Percentiles rank a stretch among this genome's conserved stretches.
These are phyloP conservation scores for Drosophila grimshawi DNA, from an alignment of 1,140 invertebrate species.

Conservation along the genomic window DNA sequence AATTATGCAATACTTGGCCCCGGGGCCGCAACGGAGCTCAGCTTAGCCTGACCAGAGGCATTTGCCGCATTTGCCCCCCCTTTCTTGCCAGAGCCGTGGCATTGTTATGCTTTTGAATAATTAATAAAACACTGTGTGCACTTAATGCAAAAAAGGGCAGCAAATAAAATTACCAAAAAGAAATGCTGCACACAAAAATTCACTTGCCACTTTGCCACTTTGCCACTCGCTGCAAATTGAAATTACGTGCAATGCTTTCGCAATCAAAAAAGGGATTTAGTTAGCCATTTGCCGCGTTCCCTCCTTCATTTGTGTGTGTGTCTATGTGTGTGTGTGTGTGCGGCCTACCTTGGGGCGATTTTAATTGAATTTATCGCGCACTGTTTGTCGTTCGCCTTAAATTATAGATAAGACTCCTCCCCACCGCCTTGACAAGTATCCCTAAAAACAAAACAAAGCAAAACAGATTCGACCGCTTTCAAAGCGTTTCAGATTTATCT, in stretches of 20 bases:
- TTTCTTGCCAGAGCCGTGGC: background rate
- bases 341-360: slow-evolving; percentile 52
- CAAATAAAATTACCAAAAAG: slow-evolving; percentile 72
- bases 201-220: slow-evolving; percentile 27
- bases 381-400: slow-evolving; percentile 42
- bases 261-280: slow-evolving; percentile 68
- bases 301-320: slow-evolving; percentile 7
- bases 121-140: slow-evolving; percentile 76
- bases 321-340: slow-evolving; percentile 15
- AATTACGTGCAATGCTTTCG: slow-evolving; percentile 67
- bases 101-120: slow-evolving; percentile 58
- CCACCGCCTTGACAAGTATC: slow-evolving; percentile 48
- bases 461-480: slow-evolving; percentile 15
- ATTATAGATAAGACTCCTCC: slow-evolving; percentile 56
- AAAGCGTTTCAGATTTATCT: slow-evolving; percentile 57
- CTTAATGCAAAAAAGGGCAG: slow-evolving; percentile 68
- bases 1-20: slow-evolving; percentile 68
- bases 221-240: slow-evolving; percentile 47
- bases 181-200: slow-evolving; percentile 1
- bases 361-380: slow-evolving; percentile 72
- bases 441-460: slow-evolving; percentile 11
- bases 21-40: slow-evolving; percentile 12
- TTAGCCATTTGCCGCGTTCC: slow-evolving; percentile 35
- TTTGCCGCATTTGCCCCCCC: background rate
- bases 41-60: slow-evolving; percentile 5